Evolutionary conservation across 1,140 invertebrate species (phyloP), one percentile per base, ranked within the genome.

Genomic region (Drosophila equinoxialis): DNA sequence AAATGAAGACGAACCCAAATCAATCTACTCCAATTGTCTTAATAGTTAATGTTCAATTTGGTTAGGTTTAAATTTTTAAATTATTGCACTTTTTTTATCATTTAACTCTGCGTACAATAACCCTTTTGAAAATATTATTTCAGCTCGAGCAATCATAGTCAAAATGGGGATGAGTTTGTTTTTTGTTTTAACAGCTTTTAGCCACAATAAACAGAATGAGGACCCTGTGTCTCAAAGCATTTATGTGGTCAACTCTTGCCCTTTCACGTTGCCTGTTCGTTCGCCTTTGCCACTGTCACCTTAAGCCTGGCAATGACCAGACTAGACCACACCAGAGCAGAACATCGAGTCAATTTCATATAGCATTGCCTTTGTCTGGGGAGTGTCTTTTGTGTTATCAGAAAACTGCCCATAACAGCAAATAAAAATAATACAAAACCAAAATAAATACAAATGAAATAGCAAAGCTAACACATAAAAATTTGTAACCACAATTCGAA

Each of bases 391-490:
- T 33, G 57, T 62, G 60, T 23, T 62, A 62, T 62, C 60, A 37
- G 37, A 42, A 62, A 62, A 59, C 39, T 42, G 61, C 26, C 61
- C 57, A 64, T 64, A 51, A 64, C 41, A 64, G 41, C 61, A 64
- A 64, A 64, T 64, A 64, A 64, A 64, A 64, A 64, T 51, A 64
- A 64, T 74, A 62, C 63, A 60, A 45, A 67, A 62, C 64, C 48
- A 62, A 55, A 62, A 57, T 59, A 54, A 55, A 62, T 61, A 84
- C 81, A 81, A 82, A 81, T 85, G 82, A 81, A 78, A 86, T 77
- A 62, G 42, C 71, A 63, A 71, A 85, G 81, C 74, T 78, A 81
- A 70, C 78, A 77, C 82, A 85, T 78, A 85, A 86, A 86, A 86
- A 81, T 85, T 78, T 86, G 81, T 85, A 86, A 71, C 75, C 75